Percentiles rank a stretch among this genome's conserved stretches.
phyloP scores from a whole-genome alignment of 2,888 invertebrate species.

The Ryuthela nishihirai region DNA sequence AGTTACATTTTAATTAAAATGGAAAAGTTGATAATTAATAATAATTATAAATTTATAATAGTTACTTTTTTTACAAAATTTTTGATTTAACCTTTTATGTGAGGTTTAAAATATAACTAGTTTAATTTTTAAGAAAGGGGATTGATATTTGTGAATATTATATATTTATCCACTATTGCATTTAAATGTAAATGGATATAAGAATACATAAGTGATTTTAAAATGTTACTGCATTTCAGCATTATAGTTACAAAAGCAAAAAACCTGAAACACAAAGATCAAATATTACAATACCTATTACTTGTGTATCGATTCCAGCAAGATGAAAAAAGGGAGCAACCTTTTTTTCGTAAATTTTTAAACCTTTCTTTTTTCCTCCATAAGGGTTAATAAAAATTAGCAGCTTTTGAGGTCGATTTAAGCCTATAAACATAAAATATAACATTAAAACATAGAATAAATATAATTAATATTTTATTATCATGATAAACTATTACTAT shows the following conservation, averaged over 20 bases:
- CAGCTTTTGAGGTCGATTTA: slow-evolving; percentile 63
- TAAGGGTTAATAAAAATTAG: slow-evolving; percentile 79
- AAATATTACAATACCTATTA: slow-evolving; percentile 57
- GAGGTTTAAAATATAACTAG: neutral
- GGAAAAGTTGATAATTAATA: neutral
- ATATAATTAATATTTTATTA: neutral
- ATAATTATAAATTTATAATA: neutral
- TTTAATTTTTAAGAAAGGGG: no score
- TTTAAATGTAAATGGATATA: neutral
- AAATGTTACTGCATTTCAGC: neutral
- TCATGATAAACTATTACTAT: no score
- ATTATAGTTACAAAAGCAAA: neutral
- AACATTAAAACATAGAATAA: neutral
- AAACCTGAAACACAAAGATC: slow-evolving; percentile 44
- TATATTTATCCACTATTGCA: neutral
- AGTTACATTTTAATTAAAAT: no score
- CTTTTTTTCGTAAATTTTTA: slow-evolving; percentile 67
- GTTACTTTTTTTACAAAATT: neutral
- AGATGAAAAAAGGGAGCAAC: slow-evolving; percentile 57
- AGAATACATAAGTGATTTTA: neutral
- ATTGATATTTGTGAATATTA: no score
- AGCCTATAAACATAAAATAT: slow-evolving; percentile 10
- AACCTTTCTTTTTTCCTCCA: slow-evolving; percentile 71
- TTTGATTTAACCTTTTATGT: neutral
- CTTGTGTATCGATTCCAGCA: slow-evolving; percentile 56